Base-by-base conservation (phyloP, 2,888 invertebrate species). In the Podabrus alpinus region DNA sequence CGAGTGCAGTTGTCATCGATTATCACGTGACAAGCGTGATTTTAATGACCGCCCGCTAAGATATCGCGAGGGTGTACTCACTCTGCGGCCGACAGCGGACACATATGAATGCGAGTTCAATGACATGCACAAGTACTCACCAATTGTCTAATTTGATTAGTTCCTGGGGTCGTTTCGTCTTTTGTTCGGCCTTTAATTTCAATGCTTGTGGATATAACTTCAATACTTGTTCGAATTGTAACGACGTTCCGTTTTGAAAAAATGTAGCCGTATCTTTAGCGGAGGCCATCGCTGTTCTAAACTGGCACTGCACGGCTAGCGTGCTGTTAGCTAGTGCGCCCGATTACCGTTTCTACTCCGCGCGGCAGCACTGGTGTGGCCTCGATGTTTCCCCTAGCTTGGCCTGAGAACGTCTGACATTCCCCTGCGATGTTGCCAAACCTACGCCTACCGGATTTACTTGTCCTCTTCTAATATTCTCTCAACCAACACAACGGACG, bases 121-220 rank as follows among this genome's bases (percentile, higher is more conserved):
- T 82, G 82, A 82, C 83, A 83, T 80, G 81, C 80, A 77, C 73
- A 81, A 79, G 85, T 86, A 93, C 95, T 95, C 90, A 96, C 97
- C 97, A 97, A 88, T 95, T 94, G 90, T 97, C 97, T 90, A 97
- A 91, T 89, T 97, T 96, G 88, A 97, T 94, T 86, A 97, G 92
- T 89, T 97, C 97, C 88, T 97, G 97, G 73, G 97, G 95, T 90
- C 95, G 97, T 91, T 97, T 77, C 87, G 92, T 93, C 88, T 94
- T 95, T 88, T 92, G 92, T 88, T 96, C 95, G 79, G 97, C 96
- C 90, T 97, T 97, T 83, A 97, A 89, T 89, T 93, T 93, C 82
- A 97, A 90, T 83, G 96, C 97, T 90, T 96, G 93, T 84, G 96
- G 96, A 89, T 97, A 97, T 86, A 97, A 90, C 90, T 94, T 94